A percentile compares a stretch with the other conserved stretches of the same genome.
Conservation (phyloP, 2,797 vertebrate genomes). For the Coluber constrictor region DNA sequence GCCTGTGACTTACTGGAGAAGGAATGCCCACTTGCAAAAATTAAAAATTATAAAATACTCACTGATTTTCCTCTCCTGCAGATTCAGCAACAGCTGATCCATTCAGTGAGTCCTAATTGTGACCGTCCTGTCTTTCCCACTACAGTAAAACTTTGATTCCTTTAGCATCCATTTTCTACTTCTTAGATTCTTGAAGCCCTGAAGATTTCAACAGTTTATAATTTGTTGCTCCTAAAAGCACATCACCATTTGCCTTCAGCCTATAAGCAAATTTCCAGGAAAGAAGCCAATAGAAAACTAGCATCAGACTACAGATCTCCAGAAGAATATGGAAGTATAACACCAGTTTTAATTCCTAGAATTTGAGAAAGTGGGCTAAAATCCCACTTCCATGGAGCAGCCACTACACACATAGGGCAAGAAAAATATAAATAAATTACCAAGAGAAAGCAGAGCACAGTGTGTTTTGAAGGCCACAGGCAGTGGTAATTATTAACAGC, state of each 20-base stretch:
- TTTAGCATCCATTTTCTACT: background rate
- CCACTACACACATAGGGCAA: background rate
- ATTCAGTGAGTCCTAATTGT: background rate
- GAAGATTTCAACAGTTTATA: background rate
- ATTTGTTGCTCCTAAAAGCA: background rate
- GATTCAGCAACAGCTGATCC: background rate
- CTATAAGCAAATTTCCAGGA: background rate
- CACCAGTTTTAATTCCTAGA: background rate
- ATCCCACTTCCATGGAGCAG: background rate
- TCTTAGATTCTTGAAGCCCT: background rate
- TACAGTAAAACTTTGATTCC: background rate
- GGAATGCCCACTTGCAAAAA: conserved; percentile 15
- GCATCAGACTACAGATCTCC: background rate
- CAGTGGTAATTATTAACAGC: conserved; percentile 7
- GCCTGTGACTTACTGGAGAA: background rate
- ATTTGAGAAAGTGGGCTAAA: background rate
- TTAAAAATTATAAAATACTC: background rate
- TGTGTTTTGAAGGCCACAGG: background rate
- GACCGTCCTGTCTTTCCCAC: background rate
- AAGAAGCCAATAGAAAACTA: background rate
- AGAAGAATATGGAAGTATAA: background rate
- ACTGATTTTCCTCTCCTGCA: background rate
- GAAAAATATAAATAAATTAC: background rate
- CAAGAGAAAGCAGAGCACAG: background rate
- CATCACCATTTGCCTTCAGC: background rate